phyloP scores from a whole-genome alignment of 2,797 vertebrate genomes.

The Anableps anableps region DNA sequence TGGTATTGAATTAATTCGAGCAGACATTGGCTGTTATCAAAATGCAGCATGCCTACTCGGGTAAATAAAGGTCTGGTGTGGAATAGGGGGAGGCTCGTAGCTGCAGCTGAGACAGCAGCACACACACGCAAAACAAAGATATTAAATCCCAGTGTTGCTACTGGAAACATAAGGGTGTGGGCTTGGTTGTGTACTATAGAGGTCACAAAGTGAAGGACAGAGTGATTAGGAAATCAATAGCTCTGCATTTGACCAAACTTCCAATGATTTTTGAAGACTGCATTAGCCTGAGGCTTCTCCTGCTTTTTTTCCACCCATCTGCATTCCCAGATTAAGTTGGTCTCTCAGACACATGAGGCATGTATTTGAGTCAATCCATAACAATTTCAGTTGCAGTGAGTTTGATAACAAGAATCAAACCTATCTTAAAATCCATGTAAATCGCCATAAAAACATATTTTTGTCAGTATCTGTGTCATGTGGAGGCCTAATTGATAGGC shows the following conservation, averaged over 20 bases:
- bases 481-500: too few relatives aligned
- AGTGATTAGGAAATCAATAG: slow-evolving; percentile 65
- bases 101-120: slow-evolving; percentile 53
- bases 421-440: neutral
- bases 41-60: slow-evolving; percentile 83
- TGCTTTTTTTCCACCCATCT: slow-evolving; percentile 11
- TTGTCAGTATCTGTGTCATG: too few relatives aligned
- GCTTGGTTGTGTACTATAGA: slow-evolving; percentile 40
- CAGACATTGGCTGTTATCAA: slow-evolving; percentile 84
- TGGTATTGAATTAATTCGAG: slow-evolving; percentile 78
- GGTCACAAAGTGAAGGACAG: slow-evolving; percentile 48
- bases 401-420: neutral
- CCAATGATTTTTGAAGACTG: slow-evolving; percentile 41
- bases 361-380: neutral
- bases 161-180: slow-evolving; percentile 28
- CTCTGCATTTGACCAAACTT: slow-evolving; percentile 18
- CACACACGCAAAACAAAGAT: slow-evolving; percentile 48
- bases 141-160: slow-evolving; percentile 56
- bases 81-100: slow-evolving; percentile 43
- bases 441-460: neutral
- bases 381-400: neutral
- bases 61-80: slow-evolving; percentile 75
- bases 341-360: neutral
- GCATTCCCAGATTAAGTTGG: neutral
- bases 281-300: slow-evolving; percentile 30